Evolutionary conservation across 2,797 vertebrate species (phyloP).

Genomic region (Sparidentex hasta): DNA sequence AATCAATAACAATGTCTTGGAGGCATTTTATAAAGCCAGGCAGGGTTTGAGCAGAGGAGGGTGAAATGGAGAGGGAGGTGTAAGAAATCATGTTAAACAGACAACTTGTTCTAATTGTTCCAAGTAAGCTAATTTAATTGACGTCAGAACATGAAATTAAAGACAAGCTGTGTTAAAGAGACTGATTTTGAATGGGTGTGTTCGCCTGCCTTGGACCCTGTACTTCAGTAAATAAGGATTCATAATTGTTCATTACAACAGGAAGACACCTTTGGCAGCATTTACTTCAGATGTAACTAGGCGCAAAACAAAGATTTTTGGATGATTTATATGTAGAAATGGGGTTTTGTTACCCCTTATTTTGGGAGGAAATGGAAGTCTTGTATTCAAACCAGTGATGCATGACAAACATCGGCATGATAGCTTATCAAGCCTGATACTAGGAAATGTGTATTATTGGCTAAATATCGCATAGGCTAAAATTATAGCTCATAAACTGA

Average conservation of each 20-base stretch:
- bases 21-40: slow-evolving; percentile 27
- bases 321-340: background rate
- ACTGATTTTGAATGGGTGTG: background rate
- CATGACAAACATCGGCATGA: too few species aligned
- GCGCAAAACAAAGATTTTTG: background rate
- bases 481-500: too few species aligned
- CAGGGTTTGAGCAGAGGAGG: background rate
- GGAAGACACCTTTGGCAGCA: background rate
- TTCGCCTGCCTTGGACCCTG: background rate
- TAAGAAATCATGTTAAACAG: background rate
- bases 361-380: background rate
- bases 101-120: background rate
- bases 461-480: too few species aligned
- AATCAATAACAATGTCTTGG: slow-evolving; percentile 56
- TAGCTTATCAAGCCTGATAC: too few species aligned
- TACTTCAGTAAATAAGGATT: background rate
- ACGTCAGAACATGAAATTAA: background rate
- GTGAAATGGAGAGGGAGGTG: background rate
- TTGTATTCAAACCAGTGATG: background rate
- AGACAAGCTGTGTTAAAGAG: too few species aligned
- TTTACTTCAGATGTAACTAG: background rate
- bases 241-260: background rate
- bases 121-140: background rate
- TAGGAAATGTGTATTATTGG: too few species aligned
- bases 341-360: background rate